Base-by-base conservation (phyloP, 2,113 vertebrate species). In the Hiodon tergisus region DNA sequence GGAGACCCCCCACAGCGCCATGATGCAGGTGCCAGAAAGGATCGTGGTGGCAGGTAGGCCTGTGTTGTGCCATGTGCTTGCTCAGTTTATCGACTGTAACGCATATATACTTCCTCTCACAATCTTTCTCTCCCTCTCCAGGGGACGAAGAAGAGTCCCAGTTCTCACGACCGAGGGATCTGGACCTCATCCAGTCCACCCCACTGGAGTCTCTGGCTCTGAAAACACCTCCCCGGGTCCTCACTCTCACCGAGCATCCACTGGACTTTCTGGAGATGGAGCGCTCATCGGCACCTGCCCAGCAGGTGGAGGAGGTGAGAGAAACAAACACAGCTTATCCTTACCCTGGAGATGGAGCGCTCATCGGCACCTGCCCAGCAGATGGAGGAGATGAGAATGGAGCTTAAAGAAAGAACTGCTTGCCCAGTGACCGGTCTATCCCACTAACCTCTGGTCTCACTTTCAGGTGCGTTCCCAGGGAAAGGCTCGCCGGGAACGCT, bases 11-110 rank as follows among this genome's bases (percentile, higher is more conserved):
- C 90, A 90, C 74, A 93, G 90, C n/a, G 84, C 92, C 50, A 87
- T 94, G 46, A 98, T 98, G 97, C 95, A 97, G 46, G 97, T 98
- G 67, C 97, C 97, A 14, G 96, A 98, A 80, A 90, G 96, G 85
- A 97, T 98, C 80, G 88, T 98, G 5, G 91, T 98, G 53, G 91
- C 95, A 92, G 95, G 96, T 97, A 86, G 78, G 72, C 57, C 3
- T 17, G 13, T 10, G 47, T 7, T 14, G 11, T 11, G 8, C 3
- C n/a, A 71, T 7, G 48, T 55, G 5, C 0, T 1, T 57, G 4
- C 3, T 47, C 48, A 47, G 14, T 47, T 7, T 31, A 13, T 10
- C 10, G 9, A 53, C 13, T 53, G 67, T 16, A 5, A 14, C 17
- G 14, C 51, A 8, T 5, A n/a, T 74, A 9, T 1, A 16, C 13